Evolutionary conservation across 1,140 invertebrate species (phyloP), one percentile per base, ranked within the genome.

Genomic region (Sogatella furcifera): DNA sequence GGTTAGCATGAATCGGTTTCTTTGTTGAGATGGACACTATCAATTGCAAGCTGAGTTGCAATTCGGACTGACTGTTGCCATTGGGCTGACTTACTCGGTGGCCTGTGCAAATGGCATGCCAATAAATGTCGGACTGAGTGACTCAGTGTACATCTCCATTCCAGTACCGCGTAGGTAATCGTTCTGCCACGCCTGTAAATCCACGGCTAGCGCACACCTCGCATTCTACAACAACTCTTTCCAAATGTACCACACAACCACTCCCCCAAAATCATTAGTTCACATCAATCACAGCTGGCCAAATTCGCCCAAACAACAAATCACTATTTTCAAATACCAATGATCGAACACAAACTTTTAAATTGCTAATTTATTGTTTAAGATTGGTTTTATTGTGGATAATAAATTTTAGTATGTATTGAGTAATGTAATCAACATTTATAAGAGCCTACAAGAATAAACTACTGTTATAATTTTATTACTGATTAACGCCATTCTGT

Each of bases 131-230:
- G 88, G 85, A 79, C 93, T 96, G 76, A 98, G 82, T 71, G 90
- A 94, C 80, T 98, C 93, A 69, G 94, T 97, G 81, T 98, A 98
- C 95, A 98, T 97, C 84, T 98, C 95, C 94, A 97, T 96, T 69
- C 95, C 95, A 65, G 95, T 96, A 72, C 95, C 96, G 71, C 94
- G 84, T 73, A 97, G 85, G 82, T 98, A 98, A 82, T 97, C 93
- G 83, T 97, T 95, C 81, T 94, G 93, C 95, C 95, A 98, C 76
- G 90, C 85, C 77, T 92, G 89, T 82, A 94, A 93, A 77, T 94
- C 88, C 42, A 64, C 62, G 10, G 66, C 61, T 64, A 66, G 67
- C 28, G 66, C 62, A 61, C 63, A 67, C 38, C 65, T 59, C 28
- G 61, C 65, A 58, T 65, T 65, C 63, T 67, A 64, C 21, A 62